phyloP scores from a whole-genome alignment of 2,113 vertebrate species.

The Ornithorhynchus anatinus region DNA sequence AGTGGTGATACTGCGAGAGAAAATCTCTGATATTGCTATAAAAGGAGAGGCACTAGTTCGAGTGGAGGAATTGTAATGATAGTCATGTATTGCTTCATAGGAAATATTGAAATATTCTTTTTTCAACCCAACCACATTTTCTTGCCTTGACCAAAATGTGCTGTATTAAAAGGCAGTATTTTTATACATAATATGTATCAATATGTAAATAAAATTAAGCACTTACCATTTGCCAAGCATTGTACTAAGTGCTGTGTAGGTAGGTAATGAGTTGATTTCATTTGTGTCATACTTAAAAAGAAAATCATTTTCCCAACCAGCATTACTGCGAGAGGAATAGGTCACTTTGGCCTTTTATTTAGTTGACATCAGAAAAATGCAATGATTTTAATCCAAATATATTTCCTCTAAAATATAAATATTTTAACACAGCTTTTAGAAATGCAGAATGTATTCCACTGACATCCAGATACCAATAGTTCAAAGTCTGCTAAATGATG shows the following conservation, averaged over 20 bases:
- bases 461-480: conserved; percentile 58
- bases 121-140: no score
- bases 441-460: conserved; percentile 60
- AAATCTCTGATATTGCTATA: no score
- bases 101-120: no score
- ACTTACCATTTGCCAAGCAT: no score
- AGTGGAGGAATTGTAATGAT: no score
- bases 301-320: not conserved
- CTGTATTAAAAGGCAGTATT: no score
- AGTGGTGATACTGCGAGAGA: no score
- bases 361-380: conserved; percentile 55
- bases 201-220: no score
- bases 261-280: not conserved
- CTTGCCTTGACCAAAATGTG: no score
- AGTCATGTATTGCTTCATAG: no score
- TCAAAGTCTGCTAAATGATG: conserved; percentile 64
- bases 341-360: not conserved
- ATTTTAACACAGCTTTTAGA: conserved; percentile 62
- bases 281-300: not conserved
- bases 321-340: not conserved
- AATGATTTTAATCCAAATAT: conserved; percentile 72
- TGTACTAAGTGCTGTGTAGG: not conserved
- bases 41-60: no score
- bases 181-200: no score
- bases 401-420: conserved; percentile 73